Evolutionary conservation across 1,140 invertebrate species (phyloP).

Genomic region (Drosophila nigrodunni): DNA sequence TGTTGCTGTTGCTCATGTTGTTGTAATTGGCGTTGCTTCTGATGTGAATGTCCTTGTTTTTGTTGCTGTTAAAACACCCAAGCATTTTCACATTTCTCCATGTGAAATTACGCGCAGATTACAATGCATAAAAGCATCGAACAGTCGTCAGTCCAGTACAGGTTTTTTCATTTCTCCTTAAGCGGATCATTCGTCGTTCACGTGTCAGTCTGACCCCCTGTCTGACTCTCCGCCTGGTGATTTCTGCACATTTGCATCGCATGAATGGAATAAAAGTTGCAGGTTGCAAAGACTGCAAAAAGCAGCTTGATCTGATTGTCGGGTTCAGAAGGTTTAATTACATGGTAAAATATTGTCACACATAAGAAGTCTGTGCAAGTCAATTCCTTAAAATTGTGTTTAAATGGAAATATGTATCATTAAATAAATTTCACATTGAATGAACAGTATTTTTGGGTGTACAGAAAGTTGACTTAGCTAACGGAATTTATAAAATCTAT

Average conservation of each 20-base stretch:
- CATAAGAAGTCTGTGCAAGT: neutral
- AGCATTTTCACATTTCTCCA: slow-evolving; percentile 72
- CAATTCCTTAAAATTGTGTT: slow-evolving; percentile 47
- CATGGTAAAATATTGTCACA: slow-evolving; percentile 60
- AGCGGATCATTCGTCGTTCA: slow-evolving; percentile 16
- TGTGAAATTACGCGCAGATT: slow-evolving; percentile 77
- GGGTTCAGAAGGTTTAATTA: slow-evolving; percentile 48
- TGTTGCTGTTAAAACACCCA: slow-evolving; percentile 38
- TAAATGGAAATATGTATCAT: slow-evolving; percentile 58
- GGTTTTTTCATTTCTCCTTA: slow-evolving; percentile 11
- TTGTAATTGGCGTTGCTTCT: slow-evolving; percentile 35
- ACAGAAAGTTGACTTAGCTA: too few relatives aligned
- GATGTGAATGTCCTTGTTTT: slow-evolving; percentile 9
- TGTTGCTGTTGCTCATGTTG: slow-evolving; percentile 31
- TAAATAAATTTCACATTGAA: slow-evolving; percentile 48
- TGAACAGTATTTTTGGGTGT: neutral
- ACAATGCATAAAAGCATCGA: slow-evolving; percentile 68
- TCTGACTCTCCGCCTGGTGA: slow-evolving; percentile 20
- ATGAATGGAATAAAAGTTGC: slow-evolving; percentile 25
- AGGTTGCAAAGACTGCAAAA: slow-evolving; percentile 7
- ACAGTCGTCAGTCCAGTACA: slow-evolving; percentile 19
- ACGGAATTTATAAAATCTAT: too few relatives aligned
- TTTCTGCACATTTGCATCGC: slow-evolving; percentile 49
- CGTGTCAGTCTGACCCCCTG: neutral
- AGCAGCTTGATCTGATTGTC: slow-evolving; percentile 35